These are phyloP conservation scores for Chrysina gloriosa DNA, from an alignment of 2,888 invertebrate genomes.

Conservation along the genomic window DNA sequence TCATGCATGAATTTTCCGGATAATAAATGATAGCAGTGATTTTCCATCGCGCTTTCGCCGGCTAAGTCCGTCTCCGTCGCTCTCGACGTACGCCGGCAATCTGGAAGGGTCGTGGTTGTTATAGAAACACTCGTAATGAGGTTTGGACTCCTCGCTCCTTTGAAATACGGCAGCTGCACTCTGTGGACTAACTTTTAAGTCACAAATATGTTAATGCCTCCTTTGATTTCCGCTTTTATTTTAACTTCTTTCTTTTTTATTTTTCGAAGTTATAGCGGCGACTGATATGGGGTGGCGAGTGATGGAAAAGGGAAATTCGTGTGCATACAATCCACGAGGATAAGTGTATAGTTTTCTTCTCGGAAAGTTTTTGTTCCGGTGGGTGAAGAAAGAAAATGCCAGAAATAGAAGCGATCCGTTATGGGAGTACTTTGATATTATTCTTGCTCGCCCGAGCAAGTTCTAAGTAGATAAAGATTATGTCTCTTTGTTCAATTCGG, in stretches of 20 bases:
- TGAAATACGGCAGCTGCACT: slow-evolving; percentile 52
- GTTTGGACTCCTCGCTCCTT: slow-evolving; percentile 52
- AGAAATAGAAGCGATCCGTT: slow-evolving; percentile 1
- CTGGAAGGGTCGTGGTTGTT: slow-evolving; percentile 58
- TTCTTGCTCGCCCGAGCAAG: too few relatives aligned
- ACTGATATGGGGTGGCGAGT: neutral
- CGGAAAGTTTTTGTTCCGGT: neutral
- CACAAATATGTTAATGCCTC: slow-evolving; percentile 51
- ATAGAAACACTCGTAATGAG: slow-evolving; percentile 59
- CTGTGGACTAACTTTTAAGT: slow-evolving; percentile 51
- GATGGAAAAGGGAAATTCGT: neutral
- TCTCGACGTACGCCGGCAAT: slow-evolving; percentile 49
- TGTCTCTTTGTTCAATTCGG: too few relatives aligned
- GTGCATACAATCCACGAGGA: neutral
- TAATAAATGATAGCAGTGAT: slow-evolving; percentile 56
- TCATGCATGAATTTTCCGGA: slow-evolving; percentile 57
- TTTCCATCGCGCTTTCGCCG: slow-evolving; percentile 49
- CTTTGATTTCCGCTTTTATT: slow-evolving; percentile 44
- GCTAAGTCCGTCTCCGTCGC: slow-evolving; percentile 47
- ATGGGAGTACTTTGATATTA: too few relatives aligned
- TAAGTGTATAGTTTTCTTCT: neutral
- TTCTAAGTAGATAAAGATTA: too few relatives aligned
- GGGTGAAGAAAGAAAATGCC: slow-evolving; percentile 1
- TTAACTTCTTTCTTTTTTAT: slow-evolving; percentile 19
- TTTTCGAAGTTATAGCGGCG: neutral